Percentiles rank a stretch among this genome's conserved stretches.
phyloP scores from a whole-genome alignment of 2,797 vertebrate genomes.

The Xiphorhynchus erythropygius region DNA sequence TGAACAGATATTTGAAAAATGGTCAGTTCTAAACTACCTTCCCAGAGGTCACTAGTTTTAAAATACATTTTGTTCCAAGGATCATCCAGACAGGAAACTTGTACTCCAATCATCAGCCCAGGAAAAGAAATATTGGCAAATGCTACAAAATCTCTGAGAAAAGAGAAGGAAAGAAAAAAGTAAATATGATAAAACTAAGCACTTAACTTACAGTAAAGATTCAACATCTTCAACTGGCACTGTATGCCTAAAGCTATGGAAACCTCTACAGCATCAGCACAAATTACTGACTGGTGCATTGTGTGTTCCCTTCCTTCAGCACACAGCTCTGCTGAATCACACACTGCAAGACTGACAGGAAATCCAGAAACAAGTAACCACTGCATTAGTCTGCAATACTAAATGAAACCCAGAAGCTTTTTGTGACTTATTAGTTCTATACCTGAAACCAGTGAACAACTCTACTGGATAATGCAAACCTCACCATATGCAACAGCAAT shows the following conservation, averaged over 20 bases:
- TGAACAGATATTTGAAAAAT: neutral
- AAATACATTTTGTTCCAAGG: neutral
- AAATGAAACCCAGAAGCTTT: neutral
- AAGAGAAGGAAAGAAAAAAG: neutral
- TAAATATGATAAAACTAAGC: neutral
- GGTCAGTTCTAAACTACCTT: neutral
- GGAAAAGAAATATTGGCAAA: neutral
- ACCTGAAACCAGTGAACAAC: neutral
- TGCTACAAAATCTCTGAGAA: neutral
- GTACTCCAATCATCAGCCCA: neutral
- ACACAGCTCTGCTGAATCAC: neutral
- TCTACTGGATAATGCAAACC: neutral
- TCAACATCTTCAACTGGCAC: neutral
- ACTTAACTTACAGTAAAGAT: neutral
- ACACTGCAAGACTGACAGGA: neutral
- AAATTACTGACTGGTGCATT: neutral
- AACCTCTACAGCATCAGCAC: neutral
- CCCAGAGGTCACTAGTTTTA: neutral
- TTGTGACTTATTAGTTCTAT: neutral
- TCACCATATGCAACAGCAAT: accelerated
- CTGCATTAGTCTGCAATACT: neutral
- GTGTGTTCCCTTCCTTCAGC: neutral
- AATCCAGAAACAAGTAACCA: neutral
- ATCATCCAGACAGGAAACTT: neutral
- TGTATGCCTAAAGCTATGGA: neutral